phyloP scores from a whole-genome alignment of 2,113 vertebrate species.

The Cryptotis parvus region DNA sequence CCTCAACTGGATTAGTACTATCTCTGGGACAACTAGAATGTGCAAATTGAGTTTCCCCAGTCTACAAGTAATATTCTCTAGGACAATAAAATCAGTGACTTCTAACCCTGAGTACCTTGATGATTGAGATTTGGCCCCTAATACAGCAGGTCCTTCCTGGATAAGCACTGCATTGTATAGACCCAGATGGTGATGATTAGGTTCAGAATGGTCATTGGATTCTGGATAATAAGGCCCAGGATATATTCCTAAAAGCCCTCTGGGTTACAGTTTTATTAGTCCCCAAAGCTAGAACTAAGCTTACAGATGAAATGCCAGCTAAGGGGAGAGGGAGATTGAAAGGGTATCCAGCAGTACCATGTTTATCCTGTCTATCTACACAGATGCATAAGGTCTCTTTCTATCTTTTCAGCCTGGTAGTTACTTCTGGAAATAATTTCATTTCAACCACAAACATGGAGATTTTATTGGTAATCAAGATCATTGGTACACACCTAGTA shows the following conservation, averaged over 20 bases:
- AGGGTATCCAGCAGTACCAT: too few relatives aligned
- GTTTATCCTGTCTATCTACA: not conserved
- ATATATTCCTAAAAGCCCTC: not conserved
- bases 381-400: not conserved
- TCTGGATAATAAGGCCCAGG: not conserved
- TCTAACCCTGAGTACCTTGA: not conserved
- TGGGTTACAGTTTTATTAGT: not conserved
- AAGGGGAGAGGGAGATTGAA: not conserved
- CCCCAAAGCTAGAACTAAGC: not conserved
- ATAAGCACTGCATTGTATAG: not conserved
- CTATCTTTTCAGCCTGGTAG: not conserved
- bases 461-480: conserved; percentile 56
- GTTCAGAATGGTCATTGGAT: not conserved
- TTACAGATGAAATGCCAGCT: not conserved
- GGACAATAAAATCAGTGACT: not conserved
- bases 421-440: conserved; percentile 60
- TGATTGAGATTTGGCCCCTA: not conserved
- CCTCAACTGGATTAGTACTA: not conserved
- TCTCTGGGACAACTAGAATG: not conserved
- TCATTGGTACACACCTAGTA: conserved; percentile 13
- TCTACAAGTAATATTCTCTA: not conserved
- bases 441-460: conserved; percentile 30
- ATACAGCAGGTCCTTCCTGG: not conserved
- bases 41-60: not conserved
- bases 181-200: not conserved